Base-by-base conservation (phyloP, 2,797 vertebrate genomes). In the Podarcis lilfordi region DNA sequence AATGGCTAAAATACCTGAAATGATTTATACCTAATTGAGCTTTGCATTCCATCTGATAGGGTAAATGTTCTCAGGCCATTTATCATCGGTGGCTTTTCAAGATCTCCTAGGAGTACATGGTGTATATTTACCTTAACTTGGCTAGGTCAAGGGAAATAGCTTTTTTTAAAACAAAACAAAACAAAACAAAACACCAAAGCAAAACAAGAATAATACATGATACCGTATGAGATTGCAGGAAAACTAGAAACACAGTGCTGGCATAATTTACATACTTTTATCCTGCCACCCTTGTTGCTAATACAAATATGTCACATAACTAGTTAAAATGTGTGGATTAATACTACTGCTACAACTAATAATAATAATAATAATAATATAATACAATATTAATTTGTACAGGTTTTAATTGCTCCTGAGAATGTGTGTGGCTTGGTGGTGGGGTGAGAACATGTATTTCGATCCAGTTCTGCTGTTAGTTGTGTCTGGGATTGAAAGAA, bases 1-100 rank as follows among this genome's bases (percentile, higher is more conserved):
- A 96, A 94, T 80, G 85, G 89, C 92, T 85, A 90, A 94, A 95
- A 95, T 95, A 96, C 95, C 95, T 96, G 95, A 91, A 95, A 90
- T 95, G 95, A 96, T 96, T 96, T 96, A 94, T 95, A 91, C 93
- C 93, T 94, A 96, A 96, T 94, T 94, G 95, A 94, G 91, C 91
- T 94, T 95, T 92, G 86, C 91, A 91, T 96, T 95, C 93, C 94
- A 96, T 96, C 95, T 94, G 95, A 95, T 95, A 95, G 25, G 89
- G 88, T 91, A 92, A 88, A 90, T 88, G 90, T 93, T 91, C 87
- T 91, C 89, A 93, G 92, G 92, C 92, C 91, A 88, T 95, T 96
- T 96, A 94, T 96, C 92, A 90, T 74, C 87, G 43, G 90, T 94
- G 87, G 90, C 87, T 95, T 92, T 95, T 90, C 35, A 50, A 95